phyloP scores from a whole-genome alignment of 2,888 invertebrate genomes.

The Callinectes sapidus region DNA sequence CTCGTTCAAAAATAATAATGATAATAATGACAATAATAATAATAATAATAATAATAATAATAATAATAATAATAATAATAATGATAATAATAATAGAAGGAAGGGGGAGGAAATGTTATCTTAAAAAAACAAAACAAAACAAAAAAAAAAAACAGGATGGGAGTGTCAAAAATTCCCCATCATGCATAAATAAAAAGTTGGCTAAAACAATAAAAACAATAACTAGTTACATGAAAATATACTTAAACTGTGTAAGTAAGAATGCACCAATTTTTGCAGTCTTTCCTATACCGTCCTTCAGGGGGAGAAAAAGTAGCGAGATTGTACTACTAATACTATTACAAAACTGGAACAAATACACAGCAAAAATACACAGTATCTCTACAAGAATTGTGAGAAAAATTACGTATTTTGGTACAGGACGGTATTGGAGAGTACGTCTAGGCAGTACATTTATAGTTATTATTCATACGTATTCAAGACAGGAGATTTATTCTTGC shows the following conservation, averaged over 20 bases:
- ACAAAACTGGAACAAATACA: constrained; percentile 72
- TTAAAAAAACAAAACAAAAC: no score
- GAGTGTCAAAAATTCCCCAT: constrained; percentile 57
- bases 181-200: constrained; percentile 67
- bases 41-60: constrained; percentile 26
- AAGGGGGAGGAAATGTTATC: constrained; percentile 48
- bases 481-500: constrained; percentile 68
- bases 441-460: constrained; percentile 70
- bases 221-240: constrained; percentile 66
- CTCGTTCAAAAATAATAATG: constrained; percentile 62
- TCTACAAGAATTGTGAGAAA: constrained; percentile 71
- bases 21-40: constrained; percentile 32
- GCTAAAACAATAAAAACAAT: constrained; percentile 69
- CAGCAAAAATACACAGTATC: constrained; percentile 72
- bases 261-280: constrained; percentile 67
- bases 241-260: constrained; percentile 69
- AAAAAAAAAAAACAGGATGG: constrained; percentile 48
- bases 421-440: constrained; percentile 72
- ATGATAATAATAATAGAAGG: not conserved
- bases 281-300: constrained; percentile 73
- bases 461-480: constrained; percentile 66
- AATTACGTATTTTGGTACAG: constrained; percentile 73
- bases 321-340: constrained; percentile 70
- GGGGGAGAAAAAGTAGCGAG: constrained; percentile 67
- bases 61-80: constrained; percentile 48